These are phyloP conservation scores for Threskiornis aethiopicus DNA, from an alignment of 2,797 vertebrate species.

Conservation along the genomic window DNA sequence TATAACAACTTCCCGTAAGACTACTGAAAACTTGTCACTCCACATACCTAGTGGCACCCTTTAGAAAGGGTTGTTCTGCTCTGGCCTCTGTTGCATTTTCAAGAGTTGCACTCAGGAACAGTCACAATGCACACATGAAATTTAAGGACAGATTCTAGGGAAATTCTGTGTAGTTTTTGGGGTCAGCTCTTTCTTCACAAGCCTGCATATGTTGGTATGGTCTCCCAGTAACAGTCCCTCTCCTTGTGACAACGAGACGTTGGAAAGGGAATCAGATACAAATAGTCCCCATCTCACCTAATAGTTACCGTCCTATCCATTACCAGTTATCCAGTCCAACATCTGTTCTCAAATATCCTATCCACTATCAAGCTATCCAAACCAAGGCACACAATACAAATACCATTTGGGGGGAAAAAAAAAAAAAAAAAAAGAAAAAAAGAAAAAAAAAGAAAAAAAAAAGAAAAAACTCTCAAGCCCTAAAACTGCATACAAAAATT, in stretches of 20 bases:
- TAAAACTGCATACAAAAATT: background rate
- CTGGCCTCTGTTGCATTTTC: background rate
- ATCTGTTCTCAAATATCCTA: background rate
- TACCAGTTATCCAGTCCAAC: background rate
- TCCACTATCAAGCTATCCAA: background rate
- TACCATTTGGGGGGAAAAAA: background rate
- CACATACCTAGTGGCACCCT: background rate
- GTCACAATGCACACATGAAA: fast-evolving
- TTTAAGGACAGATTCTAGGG: background rate
- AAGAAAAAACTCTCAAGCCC: background rate
- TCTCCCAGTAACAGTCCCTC: background rate
- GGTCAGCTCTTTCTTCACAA: background rate
- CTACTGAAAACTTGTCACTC: background rate
- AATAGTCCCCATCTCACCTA: background rate
- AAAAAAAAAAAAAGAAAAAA: background rate
- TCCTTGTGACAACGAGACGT: background rate
- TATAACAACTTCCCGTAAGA: fast-evolving
- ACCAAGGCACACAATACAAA: background rate
- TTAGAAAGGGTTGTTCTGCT: background rate
- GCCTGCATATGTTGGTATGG: background rate
- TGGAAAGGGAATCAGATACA: background rate
- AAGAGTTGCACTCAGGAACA: background rate
- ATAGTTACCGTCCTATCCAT: background rate
- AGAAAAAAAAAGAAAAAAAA: background rate
- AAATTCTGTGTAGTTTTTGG: background rate